Evolutionary conservation across 2,888 invertebrate genomes (phyloP).

Genomic region (Notocelia uddmanniana): DNA sequence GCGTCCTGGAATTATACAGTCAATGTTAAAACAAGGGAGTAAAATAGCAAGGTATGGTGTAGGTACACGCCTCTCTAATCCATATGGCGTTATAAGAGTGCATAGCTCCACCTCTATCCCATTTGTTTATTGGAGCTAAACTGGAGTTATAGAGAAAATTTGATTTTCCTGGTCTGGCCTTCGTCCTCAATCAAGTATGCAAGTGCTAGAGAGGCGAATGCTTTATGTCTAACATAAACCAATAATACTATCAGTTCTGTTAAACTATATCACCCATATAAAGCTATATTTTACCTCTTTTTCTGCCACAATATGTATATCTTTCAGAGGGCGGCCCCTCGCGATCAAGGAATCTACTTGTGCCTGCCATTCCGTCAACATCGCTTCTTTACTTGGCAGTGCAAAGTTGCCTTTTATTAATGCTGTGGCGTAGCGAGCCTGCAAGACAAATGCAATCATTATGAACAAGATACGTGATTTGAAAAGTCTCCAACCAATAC

Average conservation of each 20-base stretch:
- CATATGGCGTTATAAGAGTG: too few relatives aligned
- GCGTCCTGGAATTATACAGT: constrained; percentile 68
- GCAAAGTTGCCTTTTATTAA: constrained; percentile 74
- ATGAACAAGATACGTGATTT: neutral
- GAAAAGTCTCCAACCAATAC: too few relatives aligned
- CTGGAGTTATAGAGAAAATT: neutral
- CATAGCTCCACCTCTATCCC: too few relatives aligned
- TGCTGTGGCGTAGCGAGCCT: constrained; percentile 76
- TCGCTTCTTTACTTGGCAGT: constrained; percentile 68
- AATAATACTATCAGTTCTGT: too few relatives aligned
- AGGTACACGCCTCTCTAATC: too few relatives aligned
- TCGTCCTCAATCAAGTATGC: neutral
- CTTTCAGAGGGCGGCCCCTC: constrained; percentile 63
- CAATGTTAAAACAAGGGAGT: neutral
- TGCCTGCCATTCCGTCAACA: constrained; percentile 75
- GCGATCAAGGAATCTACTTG: constrained; percentile 61
- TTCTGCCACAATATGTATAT: constrained; percentile 71
- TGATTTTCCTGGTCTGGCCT: neutral
- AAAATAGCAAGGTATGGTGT: too few relatives aligned
- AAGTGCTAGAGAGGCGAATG: too few relatives aligned
- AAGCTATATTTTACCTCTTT: constrained; percentile 70
- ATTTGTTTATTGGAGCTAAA: neutral
- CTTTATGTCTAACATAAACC: too few relatives aligned
- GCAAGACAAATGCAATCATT: constrained; percentile 44
- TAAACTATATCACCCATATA: too few relatives aligned